Evolutionary conservation across 2,888 invertebrate genomes (phyloP), one percentile per base, ranked within the genome.

Genomic region (Melitaea athalia): DNA sequence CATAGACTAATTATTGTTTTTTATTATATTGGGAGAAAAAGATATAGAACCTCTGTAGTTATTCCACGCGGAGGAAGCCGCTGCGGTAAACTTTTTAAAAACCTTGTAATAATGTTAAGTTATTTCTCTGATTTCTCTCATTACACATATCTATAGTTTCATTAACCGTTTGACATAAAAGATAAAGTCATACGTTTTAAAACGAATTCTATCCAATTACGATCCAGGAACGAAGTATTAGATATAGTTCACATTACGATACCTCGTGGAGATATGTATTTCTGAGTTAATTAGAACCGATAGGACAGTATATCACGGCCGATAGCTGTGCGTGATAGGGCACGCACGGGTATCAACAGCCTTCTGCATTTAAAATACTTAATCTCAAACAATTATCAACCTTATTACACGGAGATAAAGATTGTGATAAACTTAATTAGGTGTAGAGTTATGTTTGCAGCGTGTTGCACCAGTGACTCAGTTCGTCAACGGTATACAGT

Each of bases 401-500:
- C 59, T 57, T 71, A 73, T 67, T 1, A 10, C 11, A 53, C n/a
- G 10, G 17, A 1, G 38, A 47, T 66, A 67, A 38, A 59, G 31
- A 14, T 15, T 5, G 31, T 33, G 17, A 52, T 50, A 14, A 24
- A 42, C 17, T 60, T 63, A 5, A 5, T 52, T 5, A 59, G 8
- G 5, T 14, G 63, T 47, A 55, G 8, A 15, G 45, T 10, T 24
- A 67, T 11, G 24, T 59, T 57, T 59, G 71, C 52, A 11, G 59
- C n/a, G 52, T 66, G 72, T 82, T 81, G 82, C 81, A 81, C 80
- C 81, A 83, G 81, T 85, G 83, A 80, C 83, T 84, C 80, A 77
- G 75, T 86, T 85, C 86, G 85, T 81, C 85, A 82, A 87, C 81
- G 79, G 80, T 75, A 74, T 64, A 73, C 77, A 79, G 74, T 80